Evolutionary conservation across 2,113 vertebrate genomes (phyloP).

Genomic region (Phrynosoma blainvillii): DNA sequence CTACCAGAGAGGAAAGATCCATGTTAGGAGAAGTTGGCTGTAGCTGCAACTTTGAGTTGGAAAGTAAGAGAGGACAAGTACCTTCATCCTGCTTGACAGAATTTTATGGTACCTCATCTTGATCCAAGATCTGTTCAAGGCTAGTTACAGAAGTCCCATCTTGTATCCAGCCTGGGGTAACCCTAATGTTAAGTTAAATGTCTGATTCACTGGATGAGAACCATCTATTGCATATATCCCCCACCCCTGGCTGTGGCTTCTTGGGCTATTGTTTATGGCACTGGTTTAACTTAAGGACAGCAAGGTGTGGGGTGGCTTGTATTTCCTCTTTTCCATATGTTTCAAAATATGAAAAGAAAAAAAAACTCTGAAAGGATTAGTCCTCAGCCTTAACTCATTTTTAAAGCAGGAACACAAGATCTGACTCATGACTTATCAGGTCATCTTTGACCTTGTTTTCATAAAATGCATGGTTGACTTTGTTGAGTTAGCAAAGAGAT

Average conservation of each 20-base stretch:
- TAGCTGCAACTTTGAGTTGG: too few species aligned
- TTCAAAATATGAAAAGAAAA: conserved; percentile 11
- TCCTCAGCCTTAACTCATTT: conserved; percentile 34
- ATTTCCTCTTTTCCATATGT: conserved; percentile 20
- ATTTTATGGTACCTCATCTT: too few species aligned
- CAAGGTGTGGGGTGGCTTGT: conserved; percentile 38
- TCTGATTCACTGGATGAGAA: background rate
- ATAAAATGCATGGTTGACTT: conserved; percentile 8
- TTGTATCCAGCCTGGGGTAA: too few species aligned
- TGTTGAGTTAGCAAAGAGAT: background rate
- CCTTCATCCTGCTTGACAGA: too few species aligned
- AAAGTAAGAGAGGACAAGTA: too few species aligned
- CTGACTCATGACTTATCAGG: conserved; percentile 6
- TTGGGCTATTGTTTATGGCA: background rate
- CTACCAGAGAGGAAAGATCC: too few species aligned
- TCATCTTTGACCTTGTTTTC: conserved; percentile 25
- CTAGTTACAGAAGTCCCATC: too few species aligned
- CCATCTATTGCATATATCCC: background rate
- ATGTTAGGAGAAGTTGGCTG: too few species aligned
- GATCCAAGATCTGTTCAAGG: too few species aligned
- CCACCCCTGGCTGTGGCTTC: background rate
- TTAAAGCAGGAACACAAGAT: conserved; percentile 27
- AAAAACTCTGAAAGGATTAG: conserved; percentile 17
- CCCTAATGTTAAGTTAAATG: background rate
- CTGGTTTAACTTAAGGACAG: conserved; percentile 25